A percentile compares a stretch with the other conserved stretches of the same genome.
phyloP scores from a whole-genome alignment of 2,797 vertebrate genomes.

The Poeciliopsis presidionis region DNA sequence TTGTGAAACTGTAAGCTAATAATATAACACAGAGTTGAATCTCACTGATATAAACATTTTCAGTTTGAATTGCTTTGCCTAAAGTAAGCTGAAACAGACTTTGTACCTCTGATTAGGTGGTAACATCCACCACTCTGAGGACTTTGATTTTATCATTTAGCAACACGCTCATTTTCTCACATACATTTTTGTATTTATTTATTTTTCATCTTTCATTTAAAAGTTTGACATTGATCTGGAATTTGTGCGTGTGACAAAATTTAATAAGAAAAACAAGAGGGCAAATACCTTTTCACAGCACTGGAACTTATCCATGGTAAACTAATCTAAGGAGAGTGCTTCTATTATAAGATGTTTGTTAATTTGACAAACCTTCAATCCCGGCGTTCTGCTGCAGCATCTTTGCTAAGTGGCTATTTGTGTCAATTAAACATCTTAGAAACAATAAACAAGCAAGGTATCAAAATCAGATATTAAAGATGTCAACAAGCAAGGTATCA shows the following conservation, averaged over 20 bases:
- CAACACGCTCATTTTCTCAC: not conserved
- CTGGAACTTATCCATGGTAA: conserved; percentile 41
- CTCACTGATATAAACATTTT: not conserved
- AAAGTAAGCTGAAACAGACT: not conserved
- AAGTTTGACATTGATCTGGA: not conserved
- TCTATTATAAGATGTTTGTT: conserved; percentile 30
- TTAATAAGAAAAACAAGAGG: not conserved
- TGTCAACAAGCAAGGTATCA: conserved; percentile 1
- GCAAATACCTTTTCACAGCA: not conserved
- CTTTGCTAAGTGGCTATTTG: conserved; percentile 32
- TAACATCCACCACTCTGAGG: not conserved
- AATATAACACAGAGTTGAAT: not conserved
- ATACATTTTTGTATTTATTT: not conserved
- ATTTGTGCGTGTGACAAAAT: not conserved
- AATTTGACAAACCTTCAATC: conserved; percentile 28
- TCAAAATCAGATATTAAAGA: conserved; percentile 1
- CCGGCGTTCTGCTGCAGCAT: conserved; percentile 16
- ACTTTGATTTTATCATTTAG: not conserved
- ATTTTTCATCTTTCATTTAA: not conserved
- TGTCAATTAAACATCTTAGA: conserved; percentile 1
- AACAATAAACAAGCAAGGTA: conserved; percentile 9
- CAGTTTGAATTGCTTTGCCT: not conserved
- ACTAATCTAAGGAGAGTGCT: conserved; percentile 29
- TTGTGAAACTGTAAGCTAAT: not conserved
- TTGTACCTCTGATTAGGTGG: not conserved